Evolutionary conservation across 2,113 vertebrate species (phyloP).

Genomic region (Cottus gobio): DNA sequence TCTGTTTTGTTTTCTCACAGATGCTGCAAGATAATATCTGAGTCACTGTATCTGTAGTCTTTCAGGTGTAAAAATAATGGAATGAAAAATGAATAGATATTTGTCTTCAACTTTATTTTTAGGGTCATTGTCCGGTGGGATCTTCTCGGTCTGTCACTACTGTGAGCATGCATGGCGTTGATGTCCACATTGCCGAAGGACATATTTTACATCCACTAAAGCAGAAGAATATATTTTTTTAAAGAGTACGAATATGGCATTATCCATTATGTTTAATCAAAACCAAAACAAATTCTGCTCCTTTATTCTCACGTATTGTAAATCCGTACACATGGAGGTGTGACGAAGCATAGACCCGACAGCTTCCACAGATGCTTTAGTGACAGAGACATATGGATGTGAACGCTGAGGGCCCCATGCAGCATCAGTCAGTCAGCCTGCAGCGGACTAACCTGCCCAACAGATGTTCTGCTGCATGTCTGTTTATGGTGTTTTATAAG

Average conservation of each 20-base stretch:
- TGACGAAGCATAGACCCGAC: not conserved
- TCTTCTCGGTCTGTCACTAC: conserved; percentile 22
- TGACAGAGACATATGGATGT: conserved; percentile 67
- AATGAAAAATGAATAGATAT: conserved; percentile 15
- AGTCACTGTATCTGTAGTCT: not conserved
- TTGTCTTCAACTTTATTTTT: conserved; percentile 36
- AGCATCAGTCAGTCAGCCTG: conserved; percentile 60
- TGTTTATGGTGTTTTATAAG: conserved; percentile 56
- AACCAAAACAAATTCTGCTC: conserved; percentile 1
- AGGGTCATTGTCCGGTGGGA: conserved; percentile 29
- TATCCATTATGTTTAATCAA: not conserved
- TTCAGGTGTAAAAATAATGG: not conserved
- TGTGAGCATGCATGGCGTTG: conserved; percentile 5
- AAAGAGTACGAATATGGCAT: not conserved
- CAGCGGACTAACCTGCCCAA: conserved; percentile 46
- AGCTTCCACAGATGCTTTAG: conserved; percentile 48
- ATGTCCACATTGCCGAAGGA: not conserved
- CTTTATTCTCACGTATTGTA: conserved; percentile 4
- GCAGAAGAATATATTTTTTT: not conserved
- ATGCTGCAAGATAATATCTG: not conserved
- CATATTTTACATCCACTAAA: conserved; percentile 10
- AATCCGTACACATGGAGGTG: not conserved
- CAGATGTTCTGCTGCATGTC: conserved; percentile 60
- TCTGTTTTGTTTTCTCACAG: not conserved
- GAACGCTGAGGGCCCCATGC: conserved; percentile 42